phyloP scores from a whole-genome alignment of 2,113 vertebrate genomes.

The Halichoeres trimaculatus region DNA sequence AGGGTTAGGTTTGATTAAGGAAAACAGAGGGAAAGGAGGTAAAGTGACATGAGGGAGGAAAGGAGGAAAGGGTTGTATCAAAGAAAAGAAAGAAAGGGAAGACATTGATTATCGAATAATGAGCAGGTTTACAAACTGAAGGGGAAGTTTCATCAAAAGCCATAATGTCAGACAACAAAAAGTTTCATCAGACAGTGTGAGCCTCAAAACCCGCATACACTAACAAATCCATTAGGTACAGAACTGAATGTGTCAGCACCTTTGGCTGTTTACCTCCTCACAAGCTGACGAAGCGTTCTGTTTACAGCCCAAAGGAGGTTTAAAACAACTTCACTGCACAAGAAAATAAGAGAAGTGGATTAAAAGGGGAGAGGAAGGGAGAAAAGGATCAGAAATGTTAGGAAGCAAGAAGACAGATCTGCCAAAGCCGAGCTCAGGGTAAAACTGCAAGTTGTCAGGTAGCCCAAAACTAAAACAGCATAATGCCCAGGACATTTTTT shows the following conservation, averaged over 20 bases:
- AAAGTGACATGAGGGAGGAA: not conserved
- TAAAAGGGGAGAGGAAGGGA: not conserved
- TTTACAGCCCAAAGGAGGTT: constrained; percentile 1
- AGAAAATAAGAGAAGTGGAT: not conserved
- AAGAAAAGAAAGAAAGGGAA: not conserved
- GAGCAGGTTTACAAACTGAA: not conserved
- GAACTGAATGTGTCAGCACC: constrained; percentile 17
- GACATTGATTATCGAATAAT: constrained; percentile 17
- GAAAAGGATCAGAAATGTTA: not conserved
- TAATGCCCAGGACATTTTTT: too few relatives aligned
- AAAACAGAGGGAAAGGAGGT: not conserved
- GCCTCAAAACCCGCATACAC: not conserved
- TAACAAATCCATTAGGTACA: not conserved
- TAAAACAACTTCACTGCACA: constrained; percentile 3
- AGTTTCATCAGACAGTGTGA: not conserved
- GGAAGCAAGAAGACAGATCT: not conserved
- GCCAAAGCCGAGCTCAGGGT: not conserved
- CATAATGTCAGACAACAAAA: constrained; percentile 1
- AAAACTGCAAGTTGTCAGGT: not conserved
- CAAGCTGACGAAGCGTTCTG: constrained; percentile 18
- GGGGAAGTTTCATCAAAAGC: not conserved
- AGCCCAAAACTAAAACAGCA: too few relatives aligned
- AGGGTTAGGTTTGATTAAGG: not conserved
- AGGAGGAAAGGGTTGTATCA: too few relatives aligned
- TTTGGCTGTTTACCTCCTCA: constrained; percentile 7